Percentiles rank a stretch among this genome's conserved stretches.
phyloP scores from a whole-genome alignment of 1,140 invertebrate genomes.

The Chrysopa pallens region DNA sequence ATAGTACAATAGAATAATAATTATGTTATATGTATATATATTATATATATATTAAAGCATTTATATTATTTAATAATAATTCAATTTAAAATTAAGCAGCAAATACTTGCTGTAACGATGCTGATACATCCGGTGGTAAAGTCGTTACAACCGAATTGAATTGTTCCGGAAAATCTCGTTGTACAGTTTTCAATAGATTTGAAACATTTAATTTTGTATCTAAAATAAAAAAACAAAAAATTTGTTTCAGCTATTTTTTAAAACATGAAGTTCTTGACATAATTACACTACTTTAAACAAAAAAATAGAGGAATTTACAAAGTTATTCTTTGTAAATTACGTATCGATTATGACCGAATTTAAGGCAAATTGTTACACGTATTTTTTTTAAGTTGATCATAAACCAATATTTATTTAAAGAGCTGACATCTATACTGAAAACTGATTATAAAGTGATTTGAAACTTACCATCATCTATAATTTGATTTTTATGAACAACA shows the following conservation, averaged over 20 bases:
- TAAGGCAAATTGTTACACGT: constrained; percentile 5
- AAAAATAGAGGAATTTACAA: constrained; percentile 6
- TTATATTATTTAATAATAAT: too few relatives aligned
- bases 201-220: constrained; percentile 26
- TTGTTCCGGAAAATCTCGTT: constrained; percentile 34
- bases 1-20: too few relatives aligned
- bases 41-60: too few relatives aligned
- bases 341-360: constrained; percentile 5
- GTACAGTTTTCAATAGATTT: constrained; percentile 30
- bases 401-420: constrained; percentile 6
- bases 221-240: constrained; percentile 16
- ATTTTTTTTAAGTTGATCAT: too few relatives aligned
- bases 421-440: neutral
- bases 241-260: too few relatives aligned
- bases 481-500: constrained; percentile 30
- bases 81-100: constrained; percentile 3
- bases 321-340: constrained; percentile 7
- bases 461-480: constrained; percentile 23
- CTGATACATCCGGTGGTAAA: constrained; percentile 20
- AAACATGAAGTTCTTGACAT: too few relatives aligned
- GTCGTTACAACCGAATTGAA: constrained; percentile 24
- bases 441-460: constrained; percentile 1
- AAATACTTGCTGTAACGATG: constrained; percentile 19
- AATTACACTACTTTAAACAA: too few relatives aligned
- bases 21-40: too few relatives aligned